Base-by-base conservation (phyloP, 2,888 invertebrate genomes). In the Heterodera filipjevi region DNA sequence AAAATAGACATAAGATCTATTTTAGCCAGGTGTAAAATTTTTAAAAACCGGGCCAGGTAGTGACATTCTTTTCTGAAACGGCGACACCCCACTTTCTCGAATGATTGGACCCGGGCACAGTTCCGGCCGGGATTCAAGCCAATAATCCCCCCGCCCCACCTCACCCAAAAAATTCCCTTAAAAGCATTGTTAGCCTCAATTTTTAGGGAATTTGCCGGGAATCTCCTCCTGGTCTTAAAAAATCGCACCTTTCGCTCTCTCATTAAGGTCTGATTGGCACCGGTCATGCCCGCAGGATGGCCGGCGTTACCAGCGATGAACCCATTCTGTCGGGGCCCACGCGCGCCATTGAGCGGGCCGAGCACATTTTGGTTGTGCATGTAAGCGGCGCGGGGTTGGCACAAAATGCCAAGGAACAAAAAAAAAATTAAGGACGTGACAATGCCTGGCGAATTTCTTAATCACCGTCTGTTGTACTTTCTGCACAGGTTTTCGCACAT, bases 151-250 rank as follows among this genome's bases (percentile, higher is more conserved):
- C n/a, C n/a, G n/a, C n/a, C n/a, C n/a, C n/a, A n/a, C n/a, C n/a
- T n/a, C n/a, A n/a, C n/a, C n/a, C n/a, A n/a, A n/a, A n/a, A n/a
- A n/a, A n/a, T n/a, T n/a, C n/a, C n/a, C n/a, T n/a, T n/a, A n/a
- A n/a, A n/a, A n/a, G n/a, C n/a, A n/a, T n/a, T n/a, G n/a, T n/a
- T n/a, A n/a, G n/a, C n/a, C n/a, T 19, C 49, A 5, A 22, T 14
- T 49, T 10, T 49, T 19, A 49, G 49, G 22, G 44, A 68, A 68
- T 35, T 90, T 96, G 53, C 93, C 95, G 0, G 83, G 84, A 30
- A 72, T 14, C 16, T 66, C 16, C 16, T n/a, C 22, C 22, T n/a
- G n/a, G n/a, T n/a, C n/a, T n/a, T n/a, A n/a, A n/a, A 66, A 22
- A 49, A 19, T 22, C 44, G 44, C 44, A 71, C 22, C 72, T 3